phyloP scores from a whole-genome alignment of 2,113 vertebrate species.

The Callorhinus ursinus region DNA sequence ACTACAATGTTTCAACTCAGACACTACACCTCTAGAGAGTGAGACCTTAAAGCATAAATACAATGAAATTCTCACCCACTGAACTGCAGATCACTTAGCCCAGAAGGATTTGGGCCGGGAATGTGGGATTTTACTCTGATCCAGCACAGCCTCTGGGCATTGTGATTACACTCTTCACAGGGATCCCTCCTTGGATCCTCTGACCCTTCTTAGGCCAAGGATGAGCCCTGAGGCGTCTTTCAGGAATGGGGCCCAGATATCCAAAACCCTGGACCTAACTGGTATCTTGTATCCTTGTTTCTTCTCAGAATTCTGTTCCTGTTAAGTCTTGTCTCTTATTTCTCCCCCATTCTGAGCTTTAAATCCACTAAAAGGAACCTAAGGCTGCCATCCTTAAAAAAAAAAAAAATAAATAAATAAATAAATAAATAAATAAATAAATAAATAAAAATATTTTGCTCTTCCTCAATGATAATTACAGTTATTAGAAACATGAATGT shows the following conservation, averaged over 20 bases:
- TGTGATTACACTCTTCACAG: background rate
- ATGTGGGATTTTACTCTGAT: background rate
- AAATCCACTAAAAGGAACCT: background rate
- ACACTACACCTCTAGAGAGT: background rate
- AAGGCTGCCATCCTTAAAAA: background rate
- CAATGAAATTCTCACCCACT: background rate
- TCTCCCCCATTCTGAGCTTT: background rate
- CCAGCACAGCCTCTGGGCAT: background rate
- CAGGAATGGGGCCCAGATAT: background rate
- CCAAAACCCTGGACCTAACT: background rate
- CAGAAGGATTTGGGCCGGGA: background rate
- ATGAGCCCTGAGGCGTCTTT: background rate
- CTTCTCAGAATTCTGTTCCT: background rate
- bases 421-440: background rate
- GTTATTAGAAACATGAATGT: background rate
- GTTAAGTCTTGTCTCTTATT: background rate
- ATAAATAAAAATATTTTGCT: background rate
- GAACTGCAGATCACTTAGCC: background rate
- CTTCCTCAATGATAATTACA: background rate
- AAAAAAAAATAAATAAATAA: no score
- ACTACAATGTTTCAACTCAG: background rate
- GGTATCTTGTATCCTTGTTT: background rate
- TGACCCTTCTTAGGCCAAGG: background rate
- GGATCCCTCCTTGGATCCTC: background rate
- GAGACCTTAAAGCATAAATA: background rate